Evolutionary conservation across 2,113 vertebrate genomes (phyloP), one percentile per base, ranked within the genome.

Genomic region (Pseudorectes ferrugineus): DNA sequence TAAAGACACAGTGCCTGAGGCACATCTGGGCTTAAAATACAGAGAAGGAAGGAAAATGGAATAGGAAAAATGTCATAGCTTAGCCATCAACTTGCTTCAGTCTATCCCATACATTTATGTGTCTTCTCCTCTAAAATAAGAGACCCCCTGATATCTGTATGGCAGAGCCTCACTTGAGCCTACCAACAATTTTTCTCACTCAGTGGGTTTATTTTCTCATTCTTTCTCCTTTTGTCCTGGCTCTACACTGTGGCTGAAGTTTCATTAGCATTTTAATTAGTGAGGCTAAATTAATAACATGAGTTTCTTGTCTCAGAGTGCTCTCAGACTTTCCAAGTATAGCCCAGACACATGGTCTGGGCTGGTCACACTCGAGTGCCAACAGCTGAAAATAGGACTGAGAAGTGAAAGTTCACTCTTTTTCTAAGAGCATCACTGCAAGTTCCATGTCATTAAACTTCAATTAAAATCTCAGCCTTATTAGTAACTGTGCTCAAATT

Each of bases 261-360:
- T 86, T 65, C 72, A 73, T 73, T 89, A 84, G 48, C 43, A 21
- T 70, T 91, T 81, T 77, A 77, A 66, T 84, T 70, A 73, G n/a
- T 23, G 28, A 89, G 11, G 15, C 19, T 70, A 81, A 94, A 73
- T 89, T 83, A 73, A 48, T 76, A 77, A 65, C n/a, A 77, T 49
- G 42, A 84, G 20, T n/a, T 77, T 89, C 68, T 68, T 84, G 54
- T 89, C 61, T 82, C 13, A 55, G 20, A 63, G 12, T 61, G 5
- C 21, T 92, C 58, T 86, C 68, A 76, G n/a, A 43, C 33, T 42
- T 73, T 84, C 49, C 36, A 33, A 15, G 25, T 66, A 28, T 57
- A 89, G 45, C 18, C 15, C 28, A 57, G 36, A 12, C 24, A 59
- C 89, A 57, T 29, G 20, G 3, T 65, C 76, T 73, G 76, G n/a